Evolutionary conservation across 2,888 invertebrate genomes (phyloP).

Genomic region (Xylota sylvarum): DNA sequence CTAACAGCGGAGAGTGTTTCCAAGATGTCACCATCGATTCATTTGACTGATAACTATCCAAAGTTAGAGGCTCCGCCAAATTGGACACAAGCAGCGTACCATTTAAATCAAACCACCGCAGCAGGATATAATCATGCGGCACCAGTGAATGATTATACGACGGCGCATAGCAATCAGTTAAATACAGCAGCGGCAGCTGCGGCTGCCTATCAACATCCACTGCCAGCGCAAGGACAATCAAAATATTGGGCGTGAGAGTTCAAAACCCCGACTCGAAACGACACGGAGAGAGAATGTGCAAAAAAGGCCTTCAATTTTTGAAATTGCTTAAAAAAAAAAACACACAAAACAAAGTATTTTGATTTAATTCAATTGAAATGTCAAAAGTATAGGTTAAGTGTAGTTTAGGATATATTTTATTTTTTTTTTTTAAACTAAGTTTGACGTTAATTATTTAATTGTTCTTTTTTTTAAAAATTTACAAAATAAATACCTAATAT

Average conservation of each 20-base stretch:
- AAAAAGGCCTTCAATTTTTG: conserved; percentile 58
- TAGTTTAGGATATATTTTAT: conserved; percentile 10
- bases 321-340: conserved; percentile 8
- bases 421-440: conserved; percentile 34
- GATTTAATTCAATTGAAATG: conserved; percentile 33
- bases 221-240: conserved; percentile 81
- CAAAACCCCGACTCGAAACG: background rate
- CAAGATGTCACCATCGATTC: conserved; percentile 84
- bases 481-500: conserved; percentile 43
- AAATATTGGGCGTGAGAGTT: conserved; percentile 83
- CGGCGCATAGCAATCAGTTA: conserved; percentile 81
- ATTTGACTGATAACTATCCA: conserved; percentile 83
- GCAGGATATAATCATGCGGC: conserved; percentile 82
- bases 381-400: conserved; percentile 42
- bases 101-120: conserved; percentile 83
- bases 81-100: conserved; percentile 84
- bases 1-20: conserved; percentile 84
- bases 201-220: conserved; percentile 82
- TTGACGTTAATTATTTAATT: conserved; percentile 60
- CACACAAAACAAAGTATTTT: conserved; percentile 25
- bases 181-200: conserved; percentile 80
- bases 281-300: conserved; percentile 52
- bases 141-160: conserved; percentile 81
- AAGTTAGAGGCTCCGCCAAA: conserved; percentile 83
- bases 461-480: conserved; percentile 37